Conservation (phyloP, 2,113 vertebrate genomes). For the Lates calcarifer region DNA sequence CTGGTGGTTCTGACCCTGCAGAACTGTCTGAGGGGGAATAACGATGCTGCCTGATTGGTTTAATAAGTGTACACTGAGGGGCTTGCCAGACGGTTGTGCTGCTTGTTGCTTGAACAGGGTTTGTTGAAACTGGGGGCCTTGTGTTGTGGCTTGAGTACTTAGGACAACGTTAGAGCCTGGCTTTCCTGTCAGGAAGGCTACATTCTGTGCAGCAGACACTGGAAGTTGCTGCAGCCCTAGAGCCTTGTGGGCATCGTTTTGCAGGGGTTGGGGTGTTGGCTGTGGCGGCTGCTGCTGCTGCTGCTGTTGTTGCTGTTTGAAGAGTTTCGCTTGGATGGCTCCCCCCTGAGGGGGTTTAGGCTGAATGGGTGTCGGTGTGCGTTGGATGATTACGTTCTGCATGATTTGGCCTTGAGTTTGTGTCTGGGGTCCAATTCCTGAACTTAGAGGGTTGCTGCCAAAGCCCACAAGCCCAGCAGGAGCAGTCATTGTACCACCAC, state of each 20-base stretch:
- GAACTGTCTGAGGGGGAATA: slow-evolving; percentile 92
- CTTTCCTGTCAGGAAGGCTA: slow-evolving; percentile 93
- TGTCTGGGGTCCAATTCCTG: slow-evolving; percentile 78
- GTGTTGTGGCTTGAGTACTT: slow-evolving; percentile 85
- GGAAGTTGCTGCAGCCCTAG: slow-evolving; percentile 88
- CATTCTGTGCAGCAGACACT: slow-evolving; percentile 88
- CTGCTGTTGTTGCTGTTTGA: slow-evolving; percentile 82
- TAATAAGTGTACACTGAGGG: slow-evolving; percentile 93
- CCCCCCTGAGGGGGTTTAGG: slow-evolving; percentile 92
- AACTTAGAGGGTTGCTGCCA: slow-evolving; percentile 73
- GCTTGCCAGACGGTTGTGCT: slow-evolving; percentile 87
- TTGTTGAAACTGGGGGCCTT: slow-evolving; percentile 86
- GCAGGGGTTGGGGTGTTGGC: slow-evolving; percentile 85
- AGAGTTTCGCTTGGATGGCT: slow-evolving; percentile 91
- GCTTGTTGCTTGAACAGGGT: slow-evolving; percentile 88
- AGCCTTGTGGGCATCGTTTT: slow-evolving; percentile 88
- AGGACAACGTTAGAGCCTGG: slow-evolving; percentile 91
- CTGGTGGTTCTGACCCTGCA: slow-evolving; percentile 92
- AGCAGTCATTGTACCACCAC: slow-evolving; percentile 77
- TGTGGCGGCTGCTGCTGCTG: slow-evolving; percentile 59
- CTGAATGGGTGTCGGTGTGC: slow-evolving; percentile 96
- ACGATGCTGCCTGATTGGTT: slow-evolving; percentile 96
- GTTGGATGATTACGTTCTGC: slow-evolving; percentile 94
- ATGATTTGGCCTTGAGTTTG: slow-evolving; percentile 88
- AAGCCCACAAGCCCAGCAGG: slow-evolving; percentile 83